These are phyloP conservation scores for Horisme vitalbata DNA, from an alignment of 2,888 invertebrate genomes.

Conservation along the genomic window DNA sequence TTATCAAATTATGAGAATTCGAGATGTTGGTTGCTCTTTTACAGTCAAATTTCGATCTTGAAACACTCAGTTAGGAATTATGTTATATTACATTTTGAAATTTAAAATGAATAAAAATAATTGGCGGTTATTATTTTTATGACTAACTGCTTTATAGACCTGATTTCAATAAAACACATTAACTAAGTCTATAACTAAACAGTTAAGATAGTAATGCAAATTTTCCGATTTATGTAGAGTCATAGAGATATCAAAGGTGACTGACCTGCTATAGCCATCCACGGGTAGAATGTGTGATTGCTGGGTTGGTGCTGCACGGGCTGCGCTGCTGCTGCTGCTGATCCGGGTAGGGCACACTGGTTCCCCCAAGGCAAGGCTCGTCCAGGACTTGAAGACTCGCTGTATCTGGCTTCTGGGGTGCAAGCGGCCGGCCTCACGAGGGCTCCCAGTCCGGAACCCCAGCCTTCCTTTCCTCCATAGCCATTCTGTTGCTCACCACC, in stretches of 20 bases:
- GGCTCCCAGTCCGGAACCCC: slow-evolving; percentile 86
- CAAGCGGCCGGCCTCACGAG: slow-evolving; percentile 93
- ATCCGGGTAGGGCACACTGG: slow-evolving; percentile 92
- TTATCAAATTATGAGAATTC: slow-evolving; percentile 31
- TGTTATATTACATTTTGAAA: no score
- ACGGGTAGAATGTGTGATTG: slow-evolving; percentile 97
- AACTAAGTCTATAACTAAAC: no score
- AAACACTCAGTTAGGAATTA: no score
- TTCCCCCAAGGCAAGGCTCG: slow-evolving; percentile 92
- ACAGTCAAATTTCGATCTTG: slow-evolving; percentile 22
- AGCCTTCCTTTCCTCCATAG: slow-evolving; percentile 87
- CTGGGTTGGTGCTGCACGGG: slow-evolving; percentile 94
- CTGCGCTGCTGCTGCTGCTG: slow-evolving; percentile 90
- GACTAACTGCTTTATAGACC: no score
- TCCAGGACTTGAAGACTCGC: slow-evolving; percentile 92
- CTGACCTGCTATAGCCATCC: slow-evolving; percentile 99
- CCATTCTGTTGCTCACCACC: slow-evolving; percentile 85
- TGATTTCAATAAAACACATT: no score
- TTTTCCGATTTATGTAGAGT: slow-evolving; percentile 16
- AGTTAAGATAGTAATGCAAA: slow-evolving; percentile 22
- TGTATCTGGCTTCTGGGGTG: slow-evolving; percentile 94
- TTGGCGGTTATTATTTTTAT: background rate
- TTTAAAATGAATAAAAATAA: no score
- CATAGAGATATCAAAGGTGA: slow-evolving; percentile 35
- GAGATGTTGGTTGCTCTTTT: slow-evolving; percentile 20